Evolutionary conservation across 2,113 vertebrate species (phyloP).

Genomic region (Montifringilla adamsi): DNA sequence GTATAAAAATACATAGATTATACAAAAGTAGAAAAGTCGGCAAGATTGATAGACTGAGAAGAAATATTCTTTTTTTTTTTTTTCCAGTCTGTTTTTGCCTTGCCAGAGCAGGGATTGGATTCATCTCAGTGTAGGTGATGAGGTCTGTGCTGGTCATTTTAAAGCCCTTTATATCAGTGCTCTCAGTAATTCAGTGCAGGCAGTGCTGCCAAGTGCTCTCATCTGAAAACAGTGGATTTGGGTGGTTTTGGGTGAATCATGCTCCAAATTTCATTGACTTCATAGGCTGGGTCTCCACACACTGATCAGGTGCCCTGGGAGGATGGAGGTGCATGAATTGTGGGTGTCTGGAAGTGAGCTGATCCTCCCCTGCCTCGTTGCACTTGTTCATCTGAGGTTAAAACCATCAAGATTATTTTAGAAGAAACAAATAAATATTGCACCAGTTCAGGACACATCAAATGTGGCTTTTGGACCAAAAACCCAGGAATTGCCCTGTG

Average conservation of each 20-base stretch:
- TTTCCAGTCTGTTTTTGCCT: not conserved
- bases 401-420: not conserved
- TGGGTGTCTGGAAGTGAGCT: not conserved
- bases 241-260: not conserved
- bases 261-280: not conserved
- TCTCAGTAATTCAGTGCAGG: not conserved
- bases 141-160: not conserved
- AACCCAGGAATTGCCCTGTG: not conserved
- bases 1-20: not conserved
- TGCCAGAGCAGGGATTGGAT: not conserved
- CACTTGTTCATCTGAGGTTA: not conserved
- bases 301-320: not conserved
- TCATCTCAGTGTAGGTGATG: not conserved
- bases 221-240: not conserved
- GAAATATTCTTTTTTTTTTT: not conserved
- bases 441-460: not conserved
- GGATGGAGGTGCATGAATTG: fast-evolving
- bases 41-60: not conserved
- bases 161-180: not conserved
- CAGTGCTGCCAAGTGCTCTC: not conserved
- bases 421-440: not conserved
- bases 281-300: not conserved
- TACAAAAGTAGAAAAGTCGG: not conserved
- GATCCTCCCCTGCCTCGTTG: not conserved
- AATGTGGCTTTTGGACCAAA: not conserved